Base-by-base conservation (phyloP, 2,113 vertebrate species). In the Cacatua alba region DNA sequence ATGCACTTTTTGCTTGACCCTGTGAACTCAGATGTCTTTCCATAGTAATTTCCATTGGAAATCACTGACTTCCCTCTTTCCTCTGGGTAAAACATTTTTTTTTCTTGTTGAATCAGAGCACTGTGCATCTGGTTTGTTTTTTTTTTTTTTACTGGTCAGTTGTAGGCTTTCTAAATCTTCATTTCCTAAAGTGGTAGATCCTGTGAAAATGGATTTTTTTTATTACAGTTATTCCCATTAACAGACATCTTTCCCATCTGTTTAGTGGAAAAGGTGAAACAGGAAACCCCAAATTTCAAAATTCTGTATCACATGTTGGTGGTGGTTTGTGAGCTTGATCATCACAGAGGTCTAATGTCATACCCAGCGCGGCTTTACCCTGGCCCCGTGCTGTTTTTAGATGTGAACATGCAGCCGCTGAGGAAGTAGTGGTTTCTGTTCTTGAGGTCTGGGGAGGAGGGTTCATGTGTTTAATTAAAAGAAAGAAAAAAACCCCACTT, bases 381-480 rank as follows among this genome's bases (percentile, higher is more conserved):
- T 78, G 87, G 67, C 60, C 53, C 44, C 0, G 0, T 41, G 57
- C 84, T 85, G 76, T 12, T 82, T 95, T 85, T 91, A 91, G 78
- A 65, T 0, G 1, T 0, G 6, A 76, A 15, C 67, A 16, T 57
- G 35, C 49, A 79, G 62, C 9, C 1, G 15, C 52, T 85, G 81
- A 94, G 95, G 89, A 91, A 94, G 78, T 94, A 41, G 62, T 79
- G 67, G 91, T 95, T 95, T 94, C 89, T 94, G 81, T 86, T 87
- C 5, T 1, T 69, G 78, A 85, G 75, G 46, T 83, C 88, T 80
- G 59, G 15, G 17, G 48, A 65, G 28, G 15, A 41, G 24, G 24
- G 20, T 19, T 79, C 1, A 3, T 65, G 83, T 91, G 33, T 77
- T 69, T 67, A 67, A 85, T 80, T 29, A 43, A 84, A 86, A 70